Percentiles rank a stretch among this genome's conserved stretches.
Conservation (phyloP, 2,888 invertebrate species). For the Meloe dianella region DNA sequence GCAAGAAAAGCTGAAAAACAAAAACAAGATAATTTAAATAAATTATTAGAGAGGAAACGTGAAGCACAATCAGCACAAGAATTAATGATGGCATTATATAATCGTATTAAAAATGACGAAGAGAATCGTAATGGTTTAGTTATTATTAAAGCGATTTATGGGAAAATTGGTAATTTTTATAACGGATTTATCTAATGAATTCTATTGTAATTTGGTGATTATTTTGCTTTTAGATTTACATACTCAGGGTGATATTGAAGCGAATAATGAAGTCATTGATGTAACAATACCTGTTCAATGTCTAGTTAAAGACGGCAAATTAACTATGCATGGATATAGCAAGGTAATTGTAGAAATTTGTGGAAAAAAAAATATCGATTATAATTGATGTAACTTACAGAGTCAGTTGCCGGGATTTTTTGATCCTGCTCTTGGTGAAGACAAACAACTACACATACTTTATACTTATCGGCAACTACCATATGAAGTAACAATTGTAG, state of each 20-base stretch:
- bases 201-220: neutral
- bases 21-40: slow-evolving; percentile 78
- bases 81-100: slow-evolving; percentile 90
- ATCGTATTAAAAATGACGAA: slow-evolving; percentile 82
- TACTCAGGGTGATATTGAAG: slow-evolving; percentile 42
- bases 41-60: slow-evolving; percentile 77
- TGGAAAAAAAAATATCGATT: neutral
- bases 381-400: slow-evolving; percentile 63
- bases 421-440: slow-evolving; percentile 93
- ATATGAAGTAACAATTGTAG: slow-evolving; percentile 81
- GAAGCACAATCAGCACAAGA: slow-evolving; percentile 88
- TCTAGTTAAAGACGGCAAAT: slow-evolving; percentile 87
- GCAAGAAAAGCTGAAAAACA: slow-evolving; percentile 82
- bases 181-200: neutral
- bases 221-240: slow-evolving; percentile 35
- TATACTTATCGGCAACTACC: slow-evolving; percentile 82
- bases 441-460: slow-evolving; percentile 84
- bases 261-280: slow-evolving; percentile 73
- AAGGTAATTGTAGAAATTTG: slow-evolving; percentile 72
- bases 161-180: slow-evolving; percentile 64
- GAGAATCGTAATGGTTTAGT: slow-evolving; percentile 83
- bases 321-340: slow-evolving; percentile 81
- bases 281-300: slow-evolving; percentile 96
- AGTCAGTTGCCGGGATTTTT: slow-evolving; percentile 95
- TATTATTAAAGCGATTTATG: slow-evolving; percentile 83